phyloP scores from a whole-genome alignment of 2,888 invertebrate species.

The Lobophora halterata region DNA sequence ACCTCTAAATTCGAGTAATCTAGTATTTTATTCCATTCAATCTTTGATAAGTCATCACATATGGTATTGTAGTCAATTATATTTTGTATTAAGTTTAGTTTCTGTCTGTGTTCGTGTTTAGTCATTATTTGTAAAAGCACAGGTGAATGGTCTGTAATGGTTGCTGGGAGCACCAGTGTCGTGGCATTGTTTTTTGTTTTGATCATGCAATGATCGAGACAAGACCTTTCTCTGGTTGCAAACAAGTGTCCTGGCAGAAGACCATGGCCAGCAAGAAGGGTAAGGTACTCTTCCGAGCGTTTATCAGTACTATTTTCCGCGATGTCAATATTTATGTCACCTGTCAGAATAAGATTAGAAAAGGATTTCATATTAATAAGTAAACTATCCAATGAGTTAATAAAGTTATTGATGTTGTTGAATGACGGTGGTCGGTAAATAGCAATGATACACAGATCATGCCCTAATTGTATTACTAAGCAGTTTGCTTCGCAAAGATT shows the following conservation, averaged over 20 bases:
- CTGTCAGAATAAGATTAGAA: no score
- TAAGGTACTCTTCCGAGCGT: not conserved
- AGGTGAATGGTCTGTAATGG: conserved; percentile 5
- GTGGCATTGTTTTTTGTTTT: conserved; percentile 2
- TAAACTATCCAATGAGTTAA: no score
- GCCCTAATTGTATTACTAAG: not conserved
- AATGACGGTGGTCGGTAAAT: conserved; percentile 2
- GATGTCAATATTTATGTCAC: no score
- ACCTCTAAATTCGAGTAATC: not conserved
- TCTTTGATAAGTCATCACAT: not conserved
- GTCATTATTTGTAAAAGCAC: not conserved
- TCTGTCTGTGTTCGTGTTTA: not conserved
- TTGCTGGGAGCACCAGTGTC: not conserved
- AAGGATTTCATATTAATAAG: no score
- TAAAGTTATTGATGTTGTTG: no score
- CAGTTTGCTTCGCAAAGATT: conserved; percentile 1
- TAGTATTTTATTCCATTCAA: not conserved
- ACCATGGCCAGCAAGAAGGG: conserved; percentile 1
- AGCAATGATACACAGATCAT: not conserved
- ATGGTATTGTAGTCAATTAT: not conserved
- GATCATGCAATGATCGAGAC: conserved; percentile 6
- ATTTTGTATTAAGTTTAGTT: not conserved
- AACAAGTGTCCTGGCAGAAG: conserved; percentile 2
- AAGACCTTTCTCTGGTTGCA: not conserved
- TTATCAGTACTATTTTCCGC: no score